Evolutionary conservation across 2,113 vertebrate genomes (phyloP).

Genomic region (Brachyhypopomus gauderio): DNA sequence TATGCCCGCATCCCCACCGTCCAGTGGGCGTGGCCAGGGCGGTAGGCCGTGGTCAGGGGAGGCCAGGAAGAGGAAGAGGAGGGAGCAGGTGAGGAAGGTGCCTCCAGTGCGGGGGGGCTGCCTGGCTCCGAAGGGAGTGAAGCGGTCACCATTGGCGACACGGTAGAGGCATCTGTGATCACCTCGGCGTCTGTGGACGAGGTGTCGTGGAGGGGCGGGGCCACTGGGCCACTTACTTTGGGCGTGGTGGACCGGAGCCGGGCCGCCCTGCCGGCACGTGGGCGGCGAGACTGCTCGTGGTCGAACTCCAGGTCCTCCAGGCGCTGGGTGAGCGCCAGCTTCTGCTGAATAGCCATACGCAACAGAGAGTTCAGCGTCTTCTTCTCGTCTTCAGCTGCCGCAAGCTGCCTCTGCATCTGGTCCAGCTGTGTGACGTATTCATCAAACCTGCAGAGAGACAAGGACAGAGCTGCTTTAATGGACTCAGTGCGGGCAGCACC

Average conservation of each 20-base stretch:
- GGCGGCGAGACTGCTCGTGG: slow-evolving; percentile 89
- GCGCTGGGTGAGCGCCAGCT: slow-evolving; percentile 95
- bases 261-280: slow-evolving; percentile 78
- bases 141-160: slow-evolving; percentile 47
- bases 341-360: slow-evolving; percentile 98
- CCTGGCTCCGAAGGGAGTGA: slow-evolving; percentile 52
- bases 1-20: slow-evolving; percentile 68
- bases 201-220: slow-evolving; percentile 56
- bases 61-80: slow-evolving; percentile 53
- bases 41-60: slow-evolving; percentile 56
- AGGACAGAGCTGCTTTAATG: neutral
- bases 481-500: neutral
- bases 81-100: slow-evolving; percentile 55
- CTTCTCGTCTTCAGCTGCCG: slow-evolving; percentile 97
- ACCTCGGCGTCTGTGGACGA: slow-evolving; percentile 41
- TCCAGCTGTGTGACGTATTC: slow-evolving; percentile 95
- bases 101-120: slow-evolving; percentile 67
- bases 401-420: slow-evolving; percentile 97
- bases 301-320: slow-evolving; percentile 98
- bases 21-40: slow-evolving; percentile 67
- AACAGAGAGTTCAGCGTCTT: slow-evolving; percentile 97
- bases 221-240: slow-evolving; percentile 92
- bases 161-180: slow-evolving; percentile 39
- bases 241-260: slow-evolving; percentile 86
- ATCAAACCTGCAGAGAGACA: slow-evolving; percentile 81